A percentile compares a stretch with the other conserved stretches of the same genome.
Evolutionary conservation across 2,888 invertebrate genomes (phyloP).

Genomic region (Papilio demoleus): DNA sequence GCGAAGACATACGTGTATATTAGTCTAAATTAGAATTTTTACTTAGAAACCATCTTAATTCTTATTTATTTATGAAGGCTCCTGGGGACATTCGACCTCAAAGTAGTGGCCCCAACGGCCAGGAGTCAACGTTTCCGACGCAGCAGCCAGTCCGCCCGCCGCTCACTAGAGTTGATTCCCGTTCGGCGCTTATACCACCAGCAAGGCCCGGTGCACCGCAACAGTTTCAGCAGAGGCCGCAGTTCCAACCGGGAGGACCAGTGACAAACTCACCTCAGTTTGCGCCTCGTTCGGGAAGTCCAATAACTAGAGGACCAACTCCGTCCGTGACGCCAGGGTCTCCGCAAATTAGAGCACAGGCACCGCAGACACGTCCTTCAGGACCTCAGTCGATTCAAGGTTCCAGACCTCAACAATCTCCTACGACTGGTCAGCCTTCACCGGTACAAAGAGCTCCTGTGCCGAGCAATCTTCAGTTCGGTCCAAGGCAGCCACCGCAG

Average conservation of each 20-base stretch:
- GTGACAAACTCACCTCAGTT: constrained; percentile 67
- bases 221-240: constrained; percentile 66
- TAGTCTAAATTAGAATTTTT: too few species aligned
- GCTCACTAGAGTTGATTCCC: constrained; percentile 70
- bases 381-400: constrained; percentile 73
- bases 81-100: constrained; percentile 67
- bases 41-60: neutral
- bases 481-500: constrained; percentile 74
- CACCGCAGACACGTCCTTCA: constrained; percentile 64
- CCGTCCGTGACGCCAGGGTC: constrained; percentile 60
- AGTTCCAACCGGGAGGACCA: constrained; percentile 76
- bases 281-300: constrained; percentile 64
- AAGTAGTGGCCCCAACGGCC: constrained; percentile 60
- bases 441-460: constrained; percentile 68
- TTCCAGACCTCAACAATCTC: constrained; percentile 64
- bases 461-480: constrained; percentile 78
- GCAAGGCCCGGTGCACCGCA: constrained; percentile 62
- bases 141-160: constrained; percentile 67
- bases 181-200: constrained; percentile 67
- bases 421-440: constrained; percentile 59
- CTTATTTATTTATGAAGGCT: constrained; percentile 62
- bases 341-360: constrained; percentile 65
- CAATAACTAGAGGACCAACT: constrained; percentile 61
- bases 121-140: constrained; percentile 43
- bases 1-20: neutral